Percentiles rank a stretch among this genome's conserved stretches.
Conservation (phyloP, 2,888 invertebrate genomes). For the Monochamus alternatus region DNA sequence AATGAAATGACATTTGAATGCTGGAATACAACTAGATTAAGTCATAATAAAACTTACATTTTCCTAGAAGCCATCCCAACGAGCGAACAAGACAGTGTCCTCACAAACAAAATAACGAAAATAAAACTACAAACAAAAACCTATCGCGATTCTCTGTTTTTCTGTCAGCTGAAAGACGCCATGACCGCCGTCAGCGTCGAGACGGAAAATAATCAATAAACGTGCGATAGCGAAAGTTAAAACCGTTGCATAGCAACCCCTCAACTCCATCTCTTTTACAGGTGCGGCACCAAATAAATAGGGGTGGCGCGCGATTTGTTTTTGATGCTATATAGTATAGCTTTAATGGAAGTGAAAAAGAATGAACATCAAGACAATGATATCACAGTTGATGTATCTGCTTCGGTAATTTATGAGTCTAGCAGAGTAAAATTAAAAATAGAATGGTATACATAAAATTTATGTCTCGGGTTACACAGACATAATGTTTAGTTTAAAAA, state of each 20-base stretch:
- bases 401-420: too few species aligned
- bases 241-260: slow-evolving; percentile 67
- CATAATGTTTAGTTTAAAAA: too few species aligned
- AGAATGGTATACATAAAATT: too few species aligned
- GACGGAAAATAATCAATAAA: slow-evolving; percentile 72
- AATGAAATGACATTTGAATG: slow-evolving; percentile 29
- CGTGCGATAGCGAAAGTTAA: slow-evolving; percentile 70
- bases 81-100: slow-evolving; percentile 57
- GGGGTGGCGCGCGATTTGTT: slow-evolving; percentile 31
- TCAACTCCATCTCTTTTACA: slow-evolving; percentile 55
- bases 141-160: slow-evolving; percentile 62
- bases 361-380: neutral
- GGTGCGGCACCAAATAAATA: slow-evolving; percentile 40
- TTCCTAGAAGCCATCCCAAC: slow-evolving; percentile 58
- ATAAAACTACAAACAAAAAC: slow-evolving; percentile 61
- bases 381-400: neutral
- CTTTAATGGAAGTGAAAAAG: neutral
- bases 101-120: slow-evolving; percentile 60
- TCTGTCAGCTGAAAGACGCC: slow-evolving; percentile 71
- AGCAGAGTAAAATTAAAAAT: too few species aligned
- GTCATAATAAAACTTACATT: slow-evolving; percentile 61
- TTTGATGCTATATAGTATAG: neutral
- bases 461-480: too few species aligned
- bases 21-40: slow-evolving; percentile 17
- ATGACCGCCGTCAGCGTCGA: slow-evolving; percentile 68